These are phyloP conservation scores for Eilema caniola DNA, from an alignment of 2,888 invertebrate species.

Conservation along the genomic window DNA sequence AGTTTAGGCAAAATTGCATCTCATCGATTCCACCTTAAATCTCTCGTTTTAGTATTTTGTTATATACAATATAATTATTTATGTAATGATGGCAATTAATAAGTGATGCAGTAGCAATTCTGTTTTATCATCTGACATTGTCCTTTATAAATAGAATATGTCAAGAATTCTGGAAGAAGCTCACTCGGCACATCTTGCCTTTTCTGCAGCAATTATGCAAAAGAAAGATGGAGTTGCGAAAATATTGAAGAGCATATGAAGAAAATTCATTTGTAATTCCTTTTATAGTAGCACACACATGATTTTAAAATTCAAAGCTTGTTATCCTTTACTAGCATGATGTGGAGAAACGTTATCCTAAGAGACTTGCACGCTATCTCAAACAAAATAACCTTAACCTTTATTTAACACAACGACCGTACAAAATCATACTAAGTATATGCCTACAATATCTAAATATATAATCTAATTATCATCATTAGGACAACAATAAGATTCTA, in stretches of 20 bases:
- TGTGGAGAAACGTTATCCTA: not conserved
- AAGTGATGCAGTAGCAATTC: not conserved
- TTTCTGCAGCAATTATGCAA: not conserved
- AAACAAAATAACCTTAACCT: not conserved
- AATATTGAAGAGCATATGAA: not conserved
- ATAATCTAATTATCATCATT: too few relatives aligned
- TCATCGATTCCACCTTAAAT: not conserved
- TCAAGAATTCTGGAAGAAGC: not conserved
- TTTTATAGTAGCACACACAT: slow-evolving; percentile 2
- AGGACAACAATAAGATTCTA: too few relatives aligned
- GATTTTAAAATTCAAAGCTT: slow-evolving; percentile 36
- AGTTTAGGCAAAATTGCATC: too few relatives aligned
- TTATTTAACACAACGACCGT: not conserved
- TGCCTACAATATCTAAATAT: too few relatives aligned
- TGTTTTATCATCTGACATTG: not conserved
- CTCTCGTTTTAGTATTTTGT: not conserved
- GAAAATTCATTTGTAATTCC: slow-evolving; percentile 3
- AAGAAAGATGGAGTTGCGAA: not conserved
- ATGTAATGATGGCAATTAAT: not conserved
- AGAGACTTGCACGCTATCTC: not conserved
- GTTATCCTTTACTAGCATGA: slow-evolving; percentile 28
- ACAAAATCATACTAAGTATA: not conserved
- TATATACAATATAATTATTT: not conserved
- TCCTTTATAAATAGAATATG: slow-evolving; percentile 1
- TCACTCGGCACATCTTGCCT: not conserved